These are phyloP conservation scores for Sinodicranocentrus sp. DNA, from an alignment of 2,888 invertebrate species.

Conservation along the genomic window DNA sequence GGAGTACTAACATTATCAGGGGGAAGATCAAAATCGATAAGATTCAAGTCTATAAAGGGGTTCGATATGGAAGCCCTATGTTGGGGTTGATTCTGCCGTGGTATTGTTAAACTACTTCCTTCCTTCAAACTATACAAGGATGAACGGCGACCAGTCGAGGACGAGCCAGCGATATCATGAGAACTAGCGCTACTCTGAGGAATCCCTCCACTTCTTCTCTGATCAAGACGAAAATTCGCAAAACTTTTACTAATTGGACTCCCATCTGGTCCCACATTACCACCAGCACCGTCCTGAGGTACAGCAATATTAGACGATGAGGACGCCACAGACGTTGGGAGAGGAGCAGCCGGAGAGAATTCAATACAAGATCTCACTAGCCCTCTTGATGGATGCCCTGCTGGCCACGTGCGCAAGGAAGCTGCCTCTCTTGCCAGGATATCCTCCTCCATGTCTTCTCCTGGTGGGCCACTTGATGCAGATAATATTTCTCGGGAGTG, in stretches of 20 bases:
- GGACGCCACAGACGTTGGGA: slow-evolving; percentile 23
- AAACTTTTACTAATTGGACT: slow-evolving; percentile 31
- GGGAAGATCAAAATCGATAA: slow-evolving; percentile 49
- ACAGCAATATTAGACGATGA: slow-evolving; percentile 28
- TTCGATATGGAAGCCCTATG: slow-evolving; percentile 42
- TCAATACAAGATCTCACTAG: slow-evolving; percentile 74
- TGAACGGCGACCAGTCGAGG: slow-evolving; percentile 2
- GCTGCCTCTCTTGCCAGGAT: slow-evolving; percentile 48
- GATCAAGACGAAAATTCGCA: background rate
- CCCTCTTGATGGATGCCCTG: slow-evolving; percentile 67
- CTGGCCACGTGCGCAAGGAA: slow-evolving; percentile 73
- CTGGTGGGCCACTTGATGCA: background rate
- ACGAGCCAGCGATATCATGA: slow-evolving; percentile 53
- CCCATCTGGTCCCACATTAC: slow-evolving; percentile 34
- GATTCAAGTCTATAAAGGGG: slow-evolving; percentile 58
- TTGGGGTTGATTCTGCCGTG: slow-evolving; percentile 45
- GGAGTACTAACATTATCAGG: slow-evolving; percentile 52
- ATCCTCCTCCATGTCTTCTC: slow-evolving; percentile 42
- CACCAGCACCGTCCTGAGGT: slow-evolving; percentile 14
- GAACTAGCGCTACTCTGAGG: slow-evolving; percentile 40
- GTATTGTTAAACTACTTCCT: slow-evolving; percentile 39
- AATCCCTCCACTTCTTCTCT: slow-evolving; percentile 25
- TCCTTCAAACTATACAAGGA: slow-evolving; percentile 26
- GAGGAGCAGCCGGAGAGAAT: slow-evolving; percentile 62
- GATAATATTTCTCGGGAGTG: slow-evolving; percentile 41